These are phyloP conservation scores for Heteromurus nitidus DNA, from an alignment of 2,888 invertebrate genomes.

Conservation along the genomic window DNA sequence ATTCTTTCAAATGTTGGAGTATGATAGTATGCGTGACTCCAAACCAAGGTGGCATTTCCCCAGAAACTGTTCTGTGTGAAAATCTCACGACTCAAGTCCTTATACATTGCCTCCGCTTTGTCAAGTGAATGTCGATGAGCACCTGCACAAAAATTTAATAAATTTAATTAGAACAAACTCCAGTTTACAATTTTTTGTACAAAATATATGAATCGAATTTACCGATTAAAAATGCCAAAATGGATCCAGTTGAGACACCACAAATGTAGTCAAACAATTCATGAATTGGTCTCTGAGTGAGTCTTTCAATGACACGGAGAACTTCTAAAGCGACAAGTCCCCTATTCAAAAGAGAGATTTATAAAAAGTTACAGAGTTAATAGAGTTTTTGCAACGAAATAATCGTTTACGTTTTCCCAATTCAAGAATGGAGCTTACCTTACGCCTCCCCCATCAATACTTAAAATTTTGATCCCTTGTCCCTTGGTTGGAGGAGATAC, in stretches of 20 bases:
- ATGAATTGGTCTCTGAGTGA: conserved; percentile 82
- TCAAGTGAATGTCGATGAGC: conserved; percentile 79
- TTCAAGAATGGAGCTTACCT: conserved; percentile 75
- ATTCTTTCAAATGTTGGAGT: conserved; percentile 88
- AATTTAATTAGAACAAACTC: no score
- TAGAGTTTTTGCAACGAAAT: no score
- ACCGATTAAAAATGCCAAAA: conserved; percentile 85
- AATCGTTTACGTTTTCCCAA: no score
- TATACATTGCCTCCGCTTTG: conserved; percentile 80
- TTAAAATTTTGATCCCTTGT: conserved; percentile 85
- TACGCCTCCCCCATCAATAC: conserved; percentile 94
- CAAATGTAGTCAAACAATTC: conserved; percentile 92
- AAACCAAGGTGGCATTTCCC: conserved; percentile 87
- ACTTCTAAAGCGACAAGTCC: conserved; percentile 91
- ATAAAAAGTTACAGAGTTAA: no score
- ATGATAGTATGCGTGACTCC: conserved; percentile 92
- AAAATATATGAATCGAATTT: conserved; percentile 73
- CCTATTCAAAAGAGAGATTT: conserved; percentile 75
- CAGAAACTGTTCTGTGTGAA: conserved; percentile 81
- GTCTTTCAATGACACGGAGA: conserved; percentile 84
- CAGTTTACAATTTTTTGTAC: neutral
- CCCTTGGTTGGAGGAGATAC: conserved; percentile 82
- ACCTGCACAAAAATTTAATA: conserved; percentile 75
- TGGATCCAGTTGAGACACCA: conserved; percentile 90
- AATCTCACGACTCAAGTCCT: conserved; percentile 80